These are phyloP conservation scores for Pocillopora verrucosa DNA, from an alignment of 64 coral and sea anemone species.

Conservation along the genomic window DNA sequence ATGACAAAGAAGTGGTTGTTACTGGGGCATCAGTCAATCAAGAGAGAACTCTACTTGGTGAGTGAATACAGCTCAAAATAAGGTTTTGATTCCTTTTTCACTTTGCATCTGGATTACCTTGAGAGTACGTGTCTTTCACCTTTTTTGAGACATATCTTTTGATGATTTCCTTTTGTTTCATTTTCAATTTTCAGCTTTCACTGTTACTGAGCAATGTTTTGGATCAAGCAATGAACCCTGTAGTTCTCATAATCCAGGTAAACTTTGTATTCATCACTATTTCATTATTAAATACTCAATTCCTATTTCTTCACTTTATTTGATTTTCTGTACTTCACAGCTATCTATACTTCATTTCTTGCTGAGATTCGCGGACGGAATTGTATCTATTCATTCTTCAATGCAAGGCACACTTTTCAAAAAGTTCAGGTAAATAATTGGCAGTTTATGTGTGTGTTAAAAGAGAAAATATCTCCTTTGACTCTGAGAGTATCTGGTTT, in stretches of 20 bases:
- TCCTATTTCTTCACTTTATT: background rate
- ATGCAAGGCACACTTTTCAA: constrained; percentile 85
- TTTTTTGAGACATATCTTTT: background rate
- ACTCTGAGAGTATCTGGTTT: no score
- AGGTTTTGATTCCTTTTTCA: background rate
- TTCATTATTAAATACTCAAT: background rate
- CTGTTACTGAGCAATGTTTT: constrained; percentile 69
- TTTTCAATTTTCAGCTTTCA: constrained; percentile 62
- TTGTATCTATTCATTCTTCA: constrained; percentile 70
- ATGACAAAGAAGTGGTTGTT: constrained; percentile 83
- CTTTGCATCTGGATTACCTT: no score
- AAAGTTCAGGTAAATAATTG: constrained; percentile 64
- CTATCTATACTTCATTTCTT: constrained; percentile 93
- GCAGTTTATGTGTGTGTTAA: background rate
- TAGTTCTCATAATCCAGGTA: constrained; percentile 66
- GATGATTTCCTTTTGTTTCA: background rate
- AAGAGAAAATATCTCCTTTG: no score
- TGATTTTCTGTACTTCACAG: constrained; percentile 11
- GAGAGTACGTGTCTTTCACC: background rate
- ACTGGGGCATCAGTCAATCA: constrained; percentile 84
- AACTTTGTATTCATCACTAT: background rate
- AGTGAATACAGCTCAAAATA: background rate
- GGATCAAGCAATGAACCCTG: constrained; percentile 64
- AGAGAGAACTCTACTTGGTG: constrained; percentile 82
- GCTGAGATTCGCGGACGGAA: constrained; percentile 84